These are phyloP conservation scores for Ammodytes marinus DNA, from an alignment of 2,113 vertebrate species.

Conservation along the genomic window DNA sequence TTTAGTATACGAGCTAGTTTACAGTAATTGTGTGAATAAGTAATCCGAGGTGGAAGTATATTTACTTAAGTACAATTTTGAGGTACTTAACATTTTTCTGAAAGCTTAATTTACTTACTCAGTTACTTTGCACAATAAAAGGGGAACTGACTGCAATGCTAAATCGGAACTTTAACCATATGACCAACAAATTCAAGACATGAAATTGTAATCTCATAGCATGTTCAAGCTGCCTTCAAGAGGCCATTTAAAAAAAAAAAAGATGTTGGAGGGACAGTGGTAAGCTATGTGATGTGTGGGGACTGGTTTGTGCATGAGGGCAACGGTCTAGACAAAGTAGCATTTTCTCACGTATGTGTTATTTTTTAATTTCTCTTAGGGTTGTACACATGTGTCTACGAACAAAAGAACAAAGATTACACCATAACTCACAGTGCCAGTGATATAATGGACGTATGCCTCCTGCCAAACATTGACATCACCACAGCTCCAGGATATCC, in stretches of 20 bases:
- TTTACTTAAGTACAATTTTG: too few species aligned
- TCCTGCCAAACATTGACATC: conserved; percentile 54
- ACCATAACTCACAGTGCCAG: conserved; percentile 56
- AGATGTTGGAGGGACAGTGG: neutral
- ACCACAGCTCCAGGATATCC: conserved; percentile 60
- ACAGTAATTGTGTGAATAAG: neutral
- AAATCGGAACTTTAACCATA: too few species aligned
- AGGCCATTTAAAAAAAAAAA: too few species aligned
- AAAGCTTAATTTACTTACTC: too few species aligned
- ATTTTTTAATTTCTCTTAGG: conserved; percentile 52
- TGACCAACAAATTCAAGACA: too few species aligned
- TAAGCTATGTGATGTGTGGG: neutral
- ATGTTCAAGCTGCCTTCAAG: too few species aligned
- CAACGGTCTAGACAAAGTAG: too few species aligned
- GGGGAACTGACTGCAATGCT: too few species aligned
- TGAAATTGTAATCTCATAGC: too few species aligned
- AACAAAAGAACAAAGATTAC: accelerated
- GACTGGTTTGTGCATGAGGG: too few species aligned
- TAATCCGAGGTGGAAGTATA: neutral
- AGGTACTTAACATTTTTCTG: too few species aligned
- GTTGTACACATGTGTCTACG: conserved; percentile 63
- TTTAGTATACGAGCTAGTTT: neutral
- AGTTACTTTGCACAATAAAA: too few species aligned
- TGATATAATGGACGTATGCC: conserved; percentile 54
- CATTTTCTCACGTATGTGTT: neutral